phyloP scores from a whole-genome alignment of 1,140 invertebrate species.

The Brachionus paranguensis region DNA sequence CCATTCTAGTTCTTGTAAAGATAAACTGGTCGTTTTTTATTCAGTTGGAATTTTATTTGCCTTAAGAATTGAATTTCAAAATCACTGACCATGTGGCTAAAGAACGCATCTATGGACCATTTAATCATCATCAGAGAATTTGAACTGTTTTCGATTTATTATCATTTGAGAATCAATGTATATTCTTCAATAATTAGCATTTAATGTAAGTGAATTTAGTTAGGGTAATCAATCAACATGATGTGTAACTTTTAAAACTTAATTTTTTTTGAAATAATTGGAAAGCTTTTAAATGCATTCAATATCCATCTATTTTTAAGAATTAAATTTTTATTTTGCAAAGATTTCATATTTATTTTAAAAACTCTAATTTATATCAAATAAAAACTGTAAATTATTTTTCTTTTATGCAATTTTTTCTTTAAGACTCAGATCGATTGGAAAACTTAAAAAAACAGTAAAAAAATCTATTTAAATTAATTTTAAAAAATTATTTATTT shows the following conservation, averaged over 20 bases:
- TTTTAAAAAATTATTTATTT: too few relatives aligned
- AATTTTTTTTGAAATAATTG: background rate
- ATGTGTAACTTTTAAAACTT: background rate
- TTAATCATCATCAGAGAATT: background rate
- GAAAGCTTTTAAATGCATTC: background rate
- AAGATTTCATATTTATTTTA: background rate
- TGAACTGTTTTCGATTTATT: background rate
- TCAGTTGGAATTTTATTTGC: background rate
- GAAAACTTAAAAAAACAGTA: background rate
- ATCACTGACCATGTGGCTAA: background rate
- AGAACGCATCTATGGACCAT: background rate
- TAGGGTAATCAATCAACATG: slow-evolving; percentile 36
- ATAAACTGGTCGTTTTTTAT: background rate
- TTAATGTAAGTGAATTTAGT: slow-evolving; percentile 28
- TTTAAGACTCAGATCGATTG: background rate
- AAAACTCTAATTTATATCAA: background rate
- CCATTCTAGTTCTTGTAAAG: background rate
- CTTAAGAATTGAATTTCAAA: background rate
- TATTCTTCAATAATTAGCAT: background rate
- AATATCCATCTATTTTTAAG: background rate
- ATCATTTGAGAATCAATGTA: background rate
- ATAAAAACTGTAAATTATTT: background rate
- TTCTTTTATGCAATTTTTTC: background rate
- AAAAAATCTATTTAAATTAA: too few relatives aligned
- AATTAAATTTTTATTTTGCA: background rate